A percentile compares a stretch with the other conserved stretches of the same genome.
These are phyloP conservation scores for Menura novaehollandiae DNA, from an alignment of 2,113 vertebrate genomes.

Conservation along the genomic window DNA sequence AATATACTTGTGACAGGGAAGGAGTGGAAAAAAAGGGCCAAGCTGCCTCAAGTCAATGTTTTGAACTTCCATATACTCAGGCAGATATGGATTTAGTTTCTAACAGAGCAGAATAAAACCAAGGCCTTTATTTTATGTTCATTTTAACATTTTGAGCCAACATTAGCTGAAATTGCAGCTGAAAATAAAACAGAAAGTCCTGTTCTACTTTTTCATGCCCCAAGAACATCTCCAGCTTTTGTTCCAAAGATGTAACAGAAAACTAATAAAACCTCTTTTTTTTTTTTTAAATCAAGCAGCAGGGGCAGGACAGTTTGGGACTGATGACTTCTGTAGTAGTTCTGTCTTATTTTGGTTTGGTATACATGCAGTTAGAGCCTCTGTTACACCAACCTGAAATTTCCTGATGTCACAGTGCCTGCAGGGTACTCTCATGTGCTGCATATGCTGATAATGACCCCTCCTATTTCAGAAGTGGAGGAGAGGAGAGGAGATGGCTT, in stretches of 20 bases:
- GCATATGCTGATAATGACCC: not conserved
- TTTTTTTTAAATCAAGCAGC: not conserved
- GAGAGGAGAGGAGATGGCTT: not conserved
- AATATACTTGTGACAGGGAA: not conserved
- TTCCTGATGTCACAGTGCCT: not conserved
- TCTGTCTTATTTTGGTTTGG: not conserved
- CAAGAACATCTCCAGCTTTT: not conserved
- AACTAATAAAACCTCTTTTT: not conserved
- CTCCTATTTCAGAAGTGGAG: not conserved
- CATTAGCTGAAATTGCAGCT: not conserved
- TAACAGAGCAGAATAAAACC: not conserved
- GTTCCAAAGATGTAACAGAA: not conserved
- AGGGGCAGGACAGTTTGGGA: not conserved
- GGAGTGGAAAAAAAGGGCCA: not conserved
- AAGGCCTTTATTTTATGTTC: not conserved
- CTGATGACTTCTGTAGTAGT: not conserved
- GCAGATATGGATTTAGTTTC: not conserved
- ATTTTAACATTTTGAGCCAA: not conserved
- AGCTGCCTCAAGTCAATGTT: not conserved
- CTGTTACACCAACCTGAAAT: not conserved
- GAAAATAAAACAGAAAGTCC: not conserved
- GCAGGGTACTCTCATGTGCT: not conserved
- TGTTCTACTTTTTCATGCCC: not conserved
- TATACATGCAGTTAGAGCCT: not conserved
- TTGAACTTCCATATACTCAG: not conserved